Percentiles rank a stretch among this genome's conserved stretches.
Evolutionary conservation across 1,140 invertebrate genomes (phyloP).

Genomic region (Platyscapa corneri): DNA sequence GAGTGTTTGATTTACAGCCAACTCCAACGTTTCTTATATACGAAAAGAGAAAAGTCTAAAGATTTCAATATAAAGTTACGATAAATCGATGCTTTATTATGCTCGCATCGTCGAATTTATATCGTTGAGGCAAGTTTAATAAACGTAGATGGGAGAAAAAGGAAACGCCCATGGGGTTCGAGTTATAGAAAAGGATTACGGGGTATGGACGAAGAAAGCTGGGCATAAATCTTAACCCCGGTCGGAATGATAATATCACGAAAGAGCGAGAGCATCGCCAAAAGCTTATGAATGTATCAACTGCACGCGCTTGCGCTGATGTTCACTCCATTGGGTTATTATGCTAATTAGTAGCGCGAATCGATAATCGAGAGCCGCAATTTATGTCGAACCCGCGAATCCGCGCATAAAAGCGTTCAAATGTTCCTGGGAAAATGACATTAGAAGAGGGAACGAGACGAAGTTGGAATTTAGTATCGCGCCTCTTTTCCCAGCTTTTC

Average conservation of each 20-base stretch:
- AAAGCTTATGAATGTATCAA: slow-evolving; percentile 43
- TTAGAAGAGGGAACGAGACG: background rate
- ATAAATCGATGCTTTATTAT: slow-evolving; percentile 50
- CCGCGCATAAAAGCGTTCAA: slow-evolving; percentile 3
- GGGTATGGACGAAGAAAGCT: background rate
- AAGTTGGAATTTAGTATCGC: background rate
- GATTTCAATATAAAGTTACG: slow-evolving; percentile 48
- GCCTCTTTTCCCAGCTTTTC: background rate
- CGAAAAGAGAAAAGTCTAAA: slow-evolving; percentile 5
- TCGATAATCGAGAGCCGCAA: slow-evolving; percentile 33
- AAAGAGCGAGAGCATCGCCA: background rate
- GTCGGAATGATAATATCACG: slow-evolving; percentile 22
- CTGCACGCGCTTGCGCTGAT: background rate
- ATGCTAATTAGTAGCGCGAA: slow-evolving; percentile 32
- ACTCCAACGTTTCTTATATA: slow-evolving; percentile 16
- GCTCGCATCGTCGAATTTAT: slow-evolving; percentile 44
- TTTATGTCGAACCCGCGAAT: background rate
- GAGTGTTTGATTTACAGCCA: slow-evolving; percentile 46
- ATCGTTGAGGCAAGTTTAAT: slow-evolving; percentile 35
- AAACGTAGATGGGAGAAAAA: slow-evolving; percentile 14
- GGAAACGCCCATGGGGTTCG: slow-evolving; percentile 1
- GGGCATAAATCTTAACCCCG: slow-evolving; percentile 20
- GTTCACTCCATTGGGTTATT: slow-evolving; percentile 23
- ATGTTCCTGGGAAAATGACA: background rate
- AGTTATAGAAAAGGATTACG: slow-evolving; percentile 41